Conservation (phyloP, 2,888 invertebrate species). For the Platynereis dumerilii region DNA sequence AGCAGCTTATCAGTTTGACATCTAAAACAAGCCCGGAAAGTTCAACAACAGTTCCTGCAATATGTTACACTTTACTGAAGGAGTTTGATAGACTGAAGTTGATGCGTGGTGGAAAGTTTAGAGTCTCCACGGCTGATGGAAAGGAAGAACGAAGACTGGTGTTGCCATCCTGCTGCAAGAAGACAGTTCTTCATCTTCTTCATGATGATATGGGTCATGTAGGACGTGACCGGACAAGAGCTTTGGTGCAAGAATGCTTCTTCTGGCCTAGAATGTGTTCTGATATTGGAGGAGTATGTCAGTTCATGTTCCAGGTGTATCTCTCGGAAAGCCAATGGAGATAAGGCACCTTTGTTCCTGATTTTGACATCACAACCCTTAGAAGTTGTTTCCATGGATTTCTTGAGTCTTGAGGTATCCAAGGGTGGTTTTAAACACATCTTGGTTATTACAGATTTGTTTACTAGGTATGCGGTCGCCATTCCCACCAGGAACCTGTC, state of each 20-base stretch:
- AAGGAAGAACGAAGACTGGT: background rate
- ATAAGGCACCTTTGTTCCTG: conserved; percentile 5
- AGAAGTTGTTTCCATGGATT: conserved; percentile 33
- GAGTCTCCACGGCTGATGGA: background rate
- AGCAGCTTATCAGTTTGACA: no score
- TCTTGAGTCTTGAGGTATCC: conserved; percentile 26
- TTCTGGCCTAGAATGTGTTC: background rate
- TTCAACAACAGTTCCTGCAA: no score
- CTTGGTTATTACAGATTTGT: conserved; percentile 35
- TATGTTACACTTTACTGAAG: background rate
- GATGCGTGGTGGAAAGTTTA: background rate
- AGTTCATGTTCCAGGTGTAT: no score
- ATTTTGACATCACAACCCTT: conserved; percentile 25
- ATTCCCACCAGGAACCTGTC: conserved; percentile 31
- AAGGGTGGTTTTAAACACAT: conserved; percentile 28
- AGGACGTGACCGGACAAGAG: background rate
- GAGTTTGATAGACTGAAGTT: conserved; percentile 1
- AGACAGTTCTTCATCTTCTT: background rate
- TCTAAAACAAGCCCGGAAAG: no score
- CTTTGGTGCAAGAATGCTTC: background rate
- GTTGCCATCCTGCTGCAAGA: background rate
- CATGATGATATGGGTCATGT: conserved; percentile 1
- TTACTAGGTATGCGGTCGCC: conserved; percentile 31
- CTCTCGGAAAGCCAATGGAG: no score
- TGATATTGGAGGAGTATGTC: background rate